A percentile compares a stretch with the other conserved stretches of the same genome.
Evolutionary conservation across 1,140 invertebrate species (phyloP).

Genomic region (Panagrolaimus sp.): DNA sequence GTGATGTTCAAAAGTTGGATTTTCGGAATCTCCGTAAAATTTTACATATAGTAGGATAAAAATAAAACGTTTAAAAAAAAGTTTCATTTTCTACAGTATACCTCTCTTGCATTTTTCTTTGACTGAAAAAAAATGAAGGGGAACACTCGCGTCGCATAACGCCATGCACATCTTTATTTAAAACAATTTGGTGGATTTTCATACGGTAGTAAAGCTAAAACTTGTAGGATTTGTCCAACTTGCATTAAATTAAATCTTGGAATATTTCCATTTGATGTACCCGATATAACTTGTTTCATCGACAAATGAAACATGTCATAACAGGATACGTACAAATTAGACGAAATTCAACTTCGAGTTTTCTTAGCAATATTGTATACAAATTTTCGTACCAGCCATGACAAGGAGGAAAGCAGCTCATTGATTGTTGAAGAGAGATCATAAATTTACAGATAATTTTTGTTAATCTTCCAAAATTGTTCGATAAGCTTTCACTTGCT

Average conservation of each 20-base stretch:
- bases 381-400: conserved; percentile 66
- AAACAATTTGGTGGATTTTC: conserved; percentile 63
- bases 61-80: too few relatives aligned
- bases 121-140: too few relatives aligned
- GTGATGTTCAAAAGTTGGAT: too few relatives aligned
- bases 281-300: conserved; percentile 76
- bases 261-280: conserved; percentile 80
- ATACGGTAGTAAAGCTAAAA: conserved; percentile 69
- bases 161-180: too few relatives aligned
- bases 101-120: too few relatives aligned
- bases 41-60: too few relatives aligned
- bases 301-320: conserved; percentile 89
- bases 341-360: conserved; percentile 63
- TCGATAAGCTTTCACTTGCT: conserved; percentile 63
- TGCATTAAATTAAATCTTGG: conserved; percentile 87
- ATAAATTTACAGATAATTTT: conserved; percentile 77
- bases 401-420: conserved; percentile 81
- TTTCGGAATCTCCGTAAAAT: too few relatives aligned
- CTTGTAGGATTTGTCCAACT: conserved; percentile 79
- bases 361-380: conserved; percentile 62
- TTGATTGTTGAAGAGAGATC: conserved; percentile 71
- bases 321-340: conserved; percentile 81
- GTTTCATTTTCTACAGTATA: too few relatives aligned
- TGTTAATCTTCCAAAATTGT: conserved; percentile 71
- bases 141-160: too few relatives aligned